Evolutionary conservation across 2,888 invertebrate genomes (phyloP), one percentile per base, ranked within the genome.

Genomic region (Vanessa cardui): DNA sequence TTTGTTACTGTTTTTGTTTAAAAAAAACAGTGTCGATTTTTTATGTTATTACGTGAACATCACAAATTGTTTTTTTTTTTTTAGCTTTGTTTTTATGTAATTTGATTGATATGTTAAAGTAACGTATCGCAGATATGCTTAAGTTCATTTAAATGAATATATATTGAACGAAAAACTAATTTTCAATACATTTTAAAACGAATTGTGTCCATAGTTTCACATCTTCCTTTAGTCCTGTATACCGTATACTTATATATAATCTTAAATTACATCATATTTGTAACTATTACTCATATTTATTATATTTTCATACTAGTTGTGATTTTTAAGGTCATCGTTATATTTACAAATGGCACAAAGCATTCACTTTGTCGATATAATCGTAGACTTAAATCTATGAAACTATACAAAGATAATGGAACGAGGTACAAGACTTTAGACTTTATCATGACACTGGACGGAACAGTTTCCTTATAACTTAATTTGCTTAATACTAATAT

Each of bases 381-480:
- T 74, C 52, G 50, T 70, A 65, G 72, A 68, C 62, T 68, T 67
- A 60, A 60, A 46, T 47, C 45, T 59, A 70, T 56, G 6, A 58
- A 67, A 46, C 69, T 69, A 70, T 18, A 59, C 58, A 39, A 69
- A 69, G 65, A 64, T 58, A 71, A 62, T 58, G 56, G 52, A 63
- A 69, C 67, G 68, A 69, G 64, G 68, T 69, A 73, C 52, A 69
- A 69, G 65, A 72, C 61, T 68, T 70, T 64, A 66, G 61, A 64
- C 65, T 52, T 60, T 12, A 47, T 9, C 88, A 90, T 89, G 89
- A 90, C 92, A 92, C 91, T 92, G 90, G 90, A 86, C 78, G 77
- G 80, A 79, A 62, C 58, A 62, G 65, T 46, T 67, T 45, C 16
- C 39, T 84, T 77, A 79, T 75, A 78, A 77, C 75, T 78, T 80